Percentiles rank a stretch among this genome's conserved stretches.
phyloP scores from a whole-genome alignment of 2,797 vertebrate genomes.

The Esox masquinongy region DNA sequence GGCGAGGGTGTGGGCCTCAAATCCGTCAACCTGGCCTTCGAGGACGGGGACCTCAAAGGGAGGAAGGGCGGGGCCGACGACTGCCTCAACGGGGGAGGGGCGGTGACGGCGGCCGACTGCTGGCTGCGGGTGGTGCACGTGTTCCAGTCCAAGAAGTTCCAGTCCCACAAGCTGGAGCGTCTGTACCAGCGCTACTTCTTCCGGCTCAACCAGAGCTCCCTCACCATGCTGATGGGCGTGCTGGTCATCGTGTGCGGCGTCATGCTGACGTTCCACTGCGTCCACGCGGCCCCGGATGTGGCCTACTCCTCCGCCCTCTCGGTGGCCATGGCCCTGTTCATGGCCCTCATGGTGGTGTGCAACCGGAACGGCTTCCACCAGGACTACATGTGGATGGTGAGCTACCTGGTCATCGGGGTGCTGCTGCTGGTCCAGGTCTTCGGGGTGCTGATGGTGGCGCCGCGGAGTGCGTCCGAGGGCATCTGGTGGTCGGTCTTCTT shows the following conservation, averaged over 20 bases:
- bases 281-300: conserved; percentile 75
- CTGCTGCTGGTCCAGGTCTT: conserved; percentile 85
- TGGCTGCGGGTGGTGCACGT: conserved; percentile 85
- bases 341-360: conserved; percentile 92
- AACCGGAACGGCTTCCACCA: conserved; percentile 94
- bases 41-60: conserved; percentile 81
- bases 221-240: conserved; percentile 96
- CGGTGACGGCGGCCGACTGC: conserved; percentile 75
- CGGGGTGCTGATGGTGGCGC: conserved; percentile 82
- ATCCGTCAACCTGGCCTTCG: conserved; percentile 84
- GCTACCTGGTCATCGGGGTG: conserved; percentile 89
- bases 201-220: conserved; percentile 95
- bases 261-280: conserved; percentile 91
- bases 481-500: conserved; percentile 97
- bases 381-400: conserved; percentile 98
- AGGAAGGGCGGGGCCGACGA: conserved; percentile 68
- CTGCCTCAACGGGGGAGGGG: conserved; percentile 62
- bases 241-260: conserved; percentile 89
- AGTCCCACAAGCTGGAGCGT: conserved; percentile 92
- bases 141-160: conserved; percentile 95
- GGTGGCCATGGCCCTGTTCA: conserved; percentile 84
- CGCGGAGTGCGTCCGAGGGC: conserved; percentile 86
- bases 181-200: conserved; percentile 98
- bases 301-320: conserved; percentile 81
- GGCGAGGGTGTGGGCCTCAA: conserved; percentile 85